Evolutionary conservation across 1,140 invertebrate genomes (phyloP), one percentile per base, ranked within the genome.

Genomic region (Musca vetustissima): DNA sequence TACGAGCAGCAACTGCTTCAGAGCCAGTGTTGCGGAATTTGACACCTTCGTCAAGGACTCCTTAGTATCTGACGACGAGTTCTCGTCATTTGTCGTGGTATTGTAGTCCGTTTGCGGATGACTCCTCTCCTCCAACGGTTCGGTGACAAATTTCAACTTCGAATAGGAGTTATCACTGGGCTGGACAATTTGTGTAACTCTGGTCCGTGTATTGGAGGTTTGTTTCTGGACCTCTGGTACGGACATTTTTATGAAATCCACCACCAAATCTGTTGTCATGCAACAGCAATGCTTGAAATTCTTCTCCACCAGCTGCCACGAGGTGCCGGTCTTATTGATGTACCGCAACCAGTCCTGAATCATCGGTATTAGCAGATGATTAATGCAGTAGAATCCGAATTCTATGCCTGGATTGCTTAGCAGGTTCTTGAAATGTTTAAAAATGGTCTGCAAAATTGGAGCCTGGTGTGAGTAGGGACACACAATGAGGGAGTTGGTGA

Each of bases 231-330:
- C 78, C 24, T 80, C 80, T 4, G 74, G 78, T 50, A 78, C 78
- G 1, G 79, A 81, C 14, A 79, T 81, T 70, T 83, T 80, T 24
- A 83, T 83, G 75, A 93, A 94, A 77, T 95, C 90, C 0, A 97
- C 94, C n/a, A 96, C 89, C 28, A 96, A 85, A 77, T 97, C 95
- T 4, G 93, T 94, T 24, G 92, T 92, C 74, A 95, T 89, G 14
- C 95, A 95, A 78, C 93, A 95, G 75, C 93, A 96, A 75, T 97
- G 94, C 78, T 96, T 97, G 75, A 96, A 97, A 80, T 95, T 96
- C 50, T 92, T 88, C 72, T 90, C 90, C 71, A 90, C 89, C 52
- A 88, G 87, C 73, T 91, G 89, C 89, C 90, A 92, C 43, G 89
- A 86, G 72, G 87, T 86, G 72, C 86, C 87, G 1, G 88, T 87